These are phyloP conservation scores for Tragelaphus oryx DNA, from an alignment of 2,797 vertebrate species.

Conservation along the genomic window DNA sequence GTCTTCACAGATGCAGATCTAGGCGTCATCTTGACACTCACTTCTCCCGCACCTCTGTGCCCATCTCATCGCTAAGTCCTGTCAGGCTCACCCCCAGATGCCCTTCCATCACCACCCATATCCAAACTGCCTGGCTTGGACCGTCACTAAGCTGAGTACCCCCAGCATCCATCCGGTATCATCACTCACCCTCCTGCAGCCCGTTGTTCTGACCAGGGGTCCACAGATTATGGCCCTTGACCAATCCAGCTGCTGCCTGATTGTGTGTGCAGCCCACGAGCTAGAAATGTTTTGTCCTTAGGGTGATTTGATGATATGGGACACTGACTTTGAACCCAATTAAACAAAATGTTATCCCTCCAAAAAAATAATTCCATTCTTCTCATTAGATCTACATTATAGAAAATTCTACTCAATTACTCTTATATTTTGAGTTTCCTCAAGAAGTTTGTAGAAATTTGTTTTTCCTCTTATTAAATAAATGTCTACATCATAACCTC, in stretches of 20 bases:
- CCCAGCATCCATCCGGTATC: not conserved
- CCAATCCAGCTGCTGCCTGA: not conserved
- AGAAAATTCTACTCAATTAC: not conserved
- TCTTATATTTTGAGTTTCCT: not conserved
- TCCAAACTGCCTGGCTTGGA: not conserved
- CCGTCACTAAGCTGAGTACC: not conserved
- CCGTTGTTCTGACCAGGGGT: not conserved
- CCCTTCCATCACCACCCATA: not conserved
- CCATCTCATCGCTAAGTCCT: not conserved
- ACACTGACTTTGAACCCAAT: not conserved
- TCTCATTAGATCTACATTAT: not conserved
- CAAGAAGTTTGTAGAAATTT: not conserved
- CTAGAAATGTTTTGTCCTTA: not conserved
- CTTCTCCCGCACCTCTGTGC: fast-evolving
- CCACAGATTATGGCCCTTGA: not conserved
- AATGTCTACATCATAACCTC: not conserved
- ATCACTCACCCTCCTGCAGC: not conserved
- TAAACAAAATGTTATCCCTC: not conserved
- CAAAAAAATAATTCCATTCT: not conserved
- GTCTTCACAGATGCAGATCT: not conserved
- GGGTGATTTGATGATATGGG: not conserved
- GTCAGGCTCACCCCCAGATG: not conserved
- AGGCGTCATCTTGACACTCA: not conserved
- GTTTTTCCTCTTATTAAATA: not conserved
- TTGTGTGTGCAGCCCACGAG: not conserved